These are phyloP conservation scores for Eolophus roseicapilla DNA, from an alignment of 2,113 vertebrate species.

Conservation along the genomic window DNA sequence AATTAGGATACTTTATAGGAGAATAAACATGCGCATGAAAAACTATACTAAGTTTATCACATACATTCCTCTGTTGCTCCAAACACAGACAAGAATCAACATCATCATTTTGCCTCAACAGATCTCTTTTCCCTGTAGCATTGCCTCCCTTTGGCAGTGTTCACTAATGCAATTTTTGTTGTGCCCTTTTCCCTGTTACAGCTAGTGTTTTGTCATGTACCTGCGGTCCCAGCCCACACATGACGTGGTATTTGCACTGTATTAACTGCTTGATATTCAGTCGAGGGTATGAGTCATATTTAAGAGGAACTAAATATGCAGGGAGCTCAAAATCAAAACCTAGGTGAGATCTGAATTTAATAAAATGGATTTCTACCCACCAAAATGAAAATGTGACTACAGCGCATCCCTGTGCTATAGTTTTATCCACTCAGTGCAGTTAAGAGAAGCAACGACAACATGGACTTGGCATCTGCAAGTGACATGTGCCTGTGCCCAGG, in stretches of 20 bases:
- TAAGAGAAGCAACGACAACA: neutral
- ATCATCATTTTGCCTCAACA: neutral
- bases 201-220: neutral
- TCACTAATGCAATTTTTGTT: neutral
- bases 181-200: neutral
- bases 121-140: neutral
- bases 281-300: neutral
- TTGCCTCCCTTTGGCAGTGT: neutral
- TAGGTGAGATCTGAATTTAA: neutral
- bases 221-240: neutral
- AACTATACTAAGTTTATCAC: neutral
- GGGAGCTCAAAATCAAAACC: neutral
- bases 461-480: rapidly evolving
- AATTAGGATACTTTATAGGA: neutral
- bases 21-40: neutral
- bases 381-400: neutral
- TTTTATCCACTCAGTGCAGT: neutral
- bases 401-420: neutral
- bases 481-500: neutral
- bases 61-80: neutral
- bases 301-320: neutral
- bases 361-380: neutral
- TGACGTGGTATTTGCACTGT: rapidly evolving
- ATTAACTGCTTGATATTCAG: neutral
- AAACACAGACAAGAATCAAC: neutral